phyloP scores from a whole-genome alignment of 2,888 invertebrate species.

The Hypsopygia costalis region DNA sequence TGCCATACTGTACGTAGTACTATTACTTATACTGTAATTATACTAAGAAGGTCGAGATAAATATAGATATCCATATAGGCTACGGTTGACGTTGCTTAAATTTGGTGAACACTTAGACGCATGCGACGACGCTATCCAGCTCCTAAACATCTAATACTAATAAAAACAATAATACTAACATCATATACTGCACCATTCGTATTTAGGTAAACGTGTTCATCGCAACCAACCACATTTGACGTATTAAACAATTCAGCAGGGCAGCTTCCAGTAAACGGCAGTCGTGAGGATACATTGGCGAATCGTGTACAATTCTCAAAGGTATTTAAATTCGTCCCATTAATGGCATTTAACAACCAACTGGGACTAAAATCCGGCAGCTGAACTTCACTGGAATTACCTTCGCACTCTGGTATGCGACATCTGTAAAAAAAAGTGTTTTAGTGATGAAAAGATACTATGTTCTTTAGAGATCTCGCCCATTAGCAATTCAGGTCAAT shows the following conservation, averaged over 20 bases:
- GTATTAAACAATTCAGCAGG: slow-evolving; percentile 50
- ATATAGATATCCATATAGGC: too few species aligned
- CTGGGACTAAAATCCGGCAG: slow-evolving; percentile 42
- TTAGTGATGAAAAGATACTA: too few species aligned
- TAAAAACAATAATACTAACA: slow-evolving; percentile 42
- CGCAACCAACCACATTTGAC: slow-evolving; percentile 34
- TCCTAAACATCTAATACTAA: too few species aligned
- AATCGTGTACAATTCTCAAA: slow-evolving; percentile 55
- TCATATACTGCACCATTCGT: slow-evolving; percentile 61
- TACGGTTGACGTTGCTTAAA: too few species aligned
- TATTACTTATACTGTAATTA: too few species aligned
- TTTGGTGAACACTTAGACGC: too few species aligned
- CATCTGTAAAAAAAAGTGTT: slow-evolving; percentile 37
- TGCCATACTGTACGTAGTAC: too few species aligned
- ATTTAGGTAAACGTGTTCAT: slow-evolving; percentile 54
- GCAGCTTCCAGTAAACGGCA: slow-evolving; percentile 32
- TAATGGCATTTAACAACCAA: slow-evolving; percentile 58
- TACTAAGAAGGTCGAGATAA: too few species aligned
- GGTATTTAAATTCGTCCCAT: slow-evolving; percentile 29
- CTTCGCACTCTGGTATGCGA: slow-evolving; percentile 54
- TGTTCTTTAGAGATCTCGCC: too few species aligned
- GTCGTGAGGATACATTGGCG: slow-evolving; percentile 29
- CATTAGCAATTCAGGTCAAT: too few species aligned
- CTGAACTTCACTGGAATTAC: slow-evolving; percentile 8
- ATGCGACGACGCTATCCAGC: too few species aligned